Conservation (phyloP, 2,888 invertebrate genomes). For the Xestia xanthographa region DNA sequence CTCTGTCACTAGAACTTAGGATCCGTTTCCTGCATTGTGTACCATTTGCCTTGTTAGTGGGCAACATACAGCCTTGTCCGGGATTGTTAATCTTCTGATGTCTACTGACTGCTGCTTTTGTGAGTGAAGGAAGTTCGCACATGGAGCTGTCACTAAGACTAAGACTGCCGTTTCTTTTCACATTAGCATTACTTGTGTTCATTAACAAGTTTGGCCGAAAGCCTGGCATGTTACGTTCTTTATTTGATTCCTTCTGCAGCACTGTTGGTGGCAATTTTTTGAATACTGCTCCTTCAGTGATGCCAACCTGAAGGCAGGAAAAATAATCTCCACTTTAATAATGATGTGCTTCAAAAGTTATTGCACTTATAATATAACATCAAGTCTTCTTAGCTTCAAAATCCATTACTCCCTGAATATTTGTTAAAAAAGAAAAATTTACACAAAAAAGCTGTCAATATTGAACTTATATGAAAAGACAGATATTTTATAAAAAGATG, state of each 20-base stretch:
- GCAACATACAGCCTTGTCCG: slow-evolving; percentile 73
- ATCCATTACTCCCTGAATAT: slow-evolving; percentile 85
- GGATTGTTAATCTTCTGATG: slow-evolving; percentile 76
- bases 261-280: slow-evolving; percentile 87
- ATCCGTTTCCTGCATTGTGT: slow-evolving; percentile 78
- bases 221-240: slow-evolving; percentile 79
- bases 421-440: slow-evolving; percentile 72
- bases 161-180: slow-evolving; percentile 80
- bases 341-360: slow-evolving; percentile 88
- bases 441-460: slow-evolving; percentile 65
- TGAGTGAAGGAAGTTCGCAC: slow-evolving; percentile 79
- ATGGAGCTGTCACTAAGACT: slow-evolving; percentile 86
- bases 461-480: slow-evolving; percentile 56
- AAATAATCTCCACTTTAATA: slow-evolving; percentile 90
- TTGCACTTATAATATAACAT: slow-evolving; percentile 82
- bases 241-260: slow-evolving; percentile 84
- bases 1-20: slow-evolving; percentile 80
- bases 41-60: slow-evolving; percentile 73
- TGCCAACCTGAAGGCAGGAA: slow-evolving; percentile 91
- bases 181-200: slow-evolving; percentile 71
- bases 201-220: slow-evolving; percentile 75
- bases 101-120: slow-evolving; percentile 76
- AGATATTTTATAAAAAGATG: slow-evolving; percentile 53
- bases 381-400: slow-evolving; percentile 88
- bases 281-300: slow-evolving; percentile 89